Base-by-base conservation (phyloP, 2,113 vertebrate genomes). In the Megaleporinus macrocephalus region DNA sequence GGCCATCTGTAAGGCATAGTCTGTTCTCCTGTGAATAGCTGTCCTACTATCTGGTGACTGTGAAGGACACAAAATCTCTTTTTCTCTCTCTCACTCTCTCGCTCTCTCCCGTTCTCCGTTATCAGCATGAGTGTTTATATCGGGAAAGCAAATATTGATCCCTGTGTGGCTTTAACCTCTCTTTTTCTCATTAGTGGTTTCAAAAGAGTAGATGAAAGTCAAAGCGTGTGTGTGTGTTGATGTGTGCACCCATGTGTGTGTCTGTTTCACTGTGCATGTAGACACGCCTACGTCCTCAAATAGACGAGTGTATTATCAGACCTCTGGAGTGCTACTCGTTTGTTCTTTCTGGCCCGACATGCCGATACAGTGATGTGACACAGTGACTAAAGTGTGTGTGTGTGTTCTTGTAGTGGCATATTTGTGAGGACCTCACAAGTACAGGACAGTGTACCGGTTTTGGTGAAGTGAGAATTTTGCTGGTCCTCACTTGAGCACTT, bases 91-190 rank as follows among this genome's bases (percentile, higher is more conserved):
- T 73, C 41, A 62, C 49, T 24, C 47, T 71, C 12, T 18, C 27
- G 47, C 69, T 70, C 57, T 78, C 36, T 44, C 15, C 27, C 36
- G 10, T 69, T 73, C 68, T 47, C 49, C 44, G 63, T 79, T 85
- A 79, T 82, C 71, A 51, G 74, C 77, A 66, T 53, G 33, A 76
- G 66, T 65, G 76, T 82, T 74, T 85, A 70, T 82, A 79, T 71
- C 22, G 15, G 80, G 84, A 85, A 82, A 63, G 83, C 76, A 82
- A 82, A 82, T 85, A 79, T 69, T 82, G 72, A 85, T 82, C 63
- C 55, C 27, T 24, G 57, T 82, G 62, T 75, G 61, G 63, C 69
- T 81, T 73, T 73, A 69, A 74, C 66, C 62, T 81, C 65, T 83
- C 69, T 79, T 75, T 81, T 81, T 78, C 79, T 84, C 70, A 82